phyloP scores from a whole-genome alignment of 2,797 vertebrate species.

The Melanotaenia pygmaea region DNA sequence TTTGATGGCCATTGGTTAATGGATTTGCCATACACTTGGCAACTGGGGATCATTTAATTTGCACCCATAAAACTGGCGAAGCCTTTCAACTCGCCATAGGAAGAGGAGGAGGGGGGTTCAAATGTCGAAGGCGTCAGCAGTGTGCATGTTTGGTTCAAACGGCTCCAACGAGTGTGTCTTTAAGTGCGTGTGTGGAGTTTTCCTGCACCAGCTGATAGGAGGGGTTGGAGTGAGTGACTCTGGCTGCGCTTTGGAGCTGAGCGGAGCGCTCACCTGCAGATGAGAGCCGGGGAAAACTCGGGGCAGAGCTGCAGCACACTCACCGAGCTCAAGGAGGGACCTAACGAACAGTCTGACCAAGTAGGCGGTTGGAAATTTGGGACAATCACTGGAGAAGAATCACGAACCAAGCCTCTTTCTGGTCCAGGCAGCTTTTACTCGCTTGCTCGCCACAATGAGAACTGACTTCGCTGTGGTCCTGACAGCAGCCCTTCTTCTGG shows the following conservation, averaged over 20 bases:
- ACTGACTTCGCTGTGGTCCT: conserved; percentile 78
- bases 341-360: conserved; percentile 38
- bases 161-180: conserved; percentile 78
- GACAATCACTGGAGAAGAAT: conserved; percentile 53
- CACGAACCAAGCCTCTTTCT: conserved; percentile 42
- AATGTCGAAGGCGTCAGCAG: conserved; percentile 14
- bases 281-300: conserved; percentile 79
- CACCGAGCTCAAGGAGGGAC: conserved; percentile 62
- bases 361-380: conserved; percentile 35
- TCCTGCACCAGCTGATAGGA: conserved; percentile 79
- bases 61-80: conserved; percentile 19
- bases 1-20: conserved; percentile 29
- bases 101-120: conserved; percentile 3
- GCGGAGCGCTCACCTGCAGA: conserved; percentile 91
- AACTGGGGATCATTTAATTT: conserved; percentile 12
- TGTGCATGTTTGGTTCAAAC: conserved; percentile 27
- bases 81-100: background rate
- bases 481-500: conserved; percentile 76
- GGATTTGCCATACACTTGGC: conserved; percentile 30
- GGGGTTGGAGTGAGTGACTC: conserved; percentile 82
- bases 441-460: conserved; percentile 78
- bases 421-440: conserved; percentile 63
- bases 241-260: conserved; percentile 85
- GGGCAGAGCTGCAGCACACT: conserved; percentile 73
- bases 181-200: conserved; percentile 82